Percentiles rank a stretch among this genome's conserved stretches.
phyloP scores from a whole-genome alignment of 2,888 invertebrate species.

The Rhamphomyia laevipes region DNA sequence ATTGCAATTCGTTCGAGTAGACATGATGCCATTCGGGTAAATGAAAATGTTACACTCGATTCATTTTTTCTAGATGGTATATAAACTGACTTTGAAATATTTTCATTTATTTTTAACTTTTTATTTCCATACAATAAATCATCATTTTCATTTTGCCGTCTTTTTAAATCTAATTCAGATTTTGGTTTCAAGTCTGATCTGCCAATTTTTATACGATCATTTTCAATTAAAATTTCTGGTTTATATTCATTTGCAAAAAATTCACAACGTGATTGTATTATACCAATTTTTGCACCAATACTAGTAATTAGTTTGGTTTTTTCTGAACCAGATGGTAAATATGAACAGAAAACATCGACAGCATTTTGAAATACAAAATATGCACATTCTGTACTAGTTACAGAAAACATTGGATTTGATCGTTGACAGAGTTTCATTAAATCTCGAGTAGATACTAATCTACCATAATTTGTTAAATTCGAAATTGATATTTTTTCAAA shows the following conservation, averaged over 20 bases:
- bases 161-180: background rate
- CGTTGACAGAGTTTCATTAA: constrained; percentile 84
- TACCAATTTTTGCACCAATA: constrained; percentile 70
- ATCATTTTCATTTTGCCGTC: constrained; percentile 9
- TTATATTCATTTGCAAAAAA: constrained; percentile 69
- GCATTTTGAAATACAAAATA: constrained; percentile 64
- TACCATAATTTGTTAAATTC: constrained; percentile 35
- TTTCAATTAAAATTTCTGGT: constrained; percentile 53
- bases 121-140: constrained; percentile 17
- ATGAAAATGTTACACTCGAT: constrained; percentile 52
- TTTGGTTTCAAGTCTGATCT: constrained; percentile 45
- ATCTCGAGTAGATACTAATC: constrained; percentile 73
- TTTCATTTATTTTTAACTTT: constrained; percentile 23
- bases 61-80: constrained; percentile 30
- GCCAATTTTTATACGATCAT: constrained; percentile 52
- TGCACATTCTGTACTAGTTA: constrained; percentile 46
- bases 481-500: constrained; percentile 24
- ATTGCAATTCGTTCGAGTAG: constrained; percentile 81
- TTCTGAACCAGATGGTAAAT: constrained; percentile 51
- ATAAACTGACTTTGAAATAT: constrained; percentile 15
- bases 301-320: constrained; percentile 57
- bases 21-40: constrained; percentile 68
- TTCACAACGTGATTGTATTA: constrained; percentile 69
- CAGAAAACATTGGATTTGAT: constrained; percentile 59
- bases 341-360: constrained; percentile 81